A percentile compares a stretch with the other conserved stretches of the same genome.
phyloP scores from a whole-genome alignment of 35 echinoderm and acorn worm species.

The Acanthaster planci region DNA sequence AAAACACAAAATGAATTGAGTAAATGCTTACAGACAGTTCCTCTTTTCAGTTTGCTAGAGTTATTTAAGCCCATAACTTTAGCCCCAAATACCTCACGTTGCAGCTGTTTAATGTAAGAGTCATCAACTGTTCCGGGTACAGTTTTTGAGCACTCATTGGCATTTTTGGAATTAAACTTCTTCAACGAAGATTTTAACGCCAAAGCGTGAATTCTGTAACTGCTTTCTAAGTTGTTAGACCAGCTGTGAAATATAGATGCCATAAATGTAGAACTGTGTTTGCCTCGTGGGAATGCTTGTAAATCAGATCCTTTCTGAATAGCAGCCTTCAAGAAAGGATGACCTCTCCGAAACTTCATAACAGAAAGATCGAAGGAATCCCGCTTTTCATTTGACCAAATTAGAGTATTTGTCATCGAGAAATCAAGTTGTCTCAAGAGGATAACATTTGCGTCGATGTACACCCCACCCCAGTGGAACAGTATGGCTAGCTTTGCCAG shows the following conservation, averaged over 20 bases:
- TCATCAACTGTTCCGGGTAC: neutral
- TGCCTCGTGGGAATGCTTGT: neutral
- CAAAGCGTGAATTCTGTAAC: neutral
- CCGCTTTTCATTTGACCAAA: neutral
- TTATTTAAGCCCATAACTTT: neutral
- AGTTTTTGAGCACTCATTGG: neutral
- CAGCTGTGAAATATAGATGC: neutral
- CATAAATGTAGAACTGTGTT: neutral
- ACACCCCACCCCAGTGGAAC: neutral
- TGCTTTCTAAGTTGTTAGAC: neutral
- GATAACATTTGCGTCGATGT: neutral
- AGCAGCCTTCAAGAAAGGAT: neutral
- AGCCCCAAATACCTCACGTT: neutral
- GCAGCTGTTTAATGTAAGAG: neutral
- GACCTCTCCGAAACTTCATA: neutral
- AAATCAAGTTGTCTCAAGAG: neutral
- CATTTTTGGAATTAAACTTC: neutral
- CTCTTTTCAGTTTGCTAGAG: neutral
- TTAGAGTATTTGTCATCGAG: neutral
- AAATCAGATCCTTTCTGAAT: neutral
- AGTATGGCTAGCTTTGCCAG: neutral
- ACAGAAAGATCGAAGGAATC: neutral
- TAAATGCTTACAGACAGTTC: neutral
- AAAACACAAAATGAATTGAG: neutral
- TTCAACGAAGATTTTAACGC: neutral